Percentiles rank a stretch among this genome's conserved stretches.
phyloP scores from a whole-genome alignment of 2,797 vertebrate genomes.

The Sebastes alutus region DNA sequence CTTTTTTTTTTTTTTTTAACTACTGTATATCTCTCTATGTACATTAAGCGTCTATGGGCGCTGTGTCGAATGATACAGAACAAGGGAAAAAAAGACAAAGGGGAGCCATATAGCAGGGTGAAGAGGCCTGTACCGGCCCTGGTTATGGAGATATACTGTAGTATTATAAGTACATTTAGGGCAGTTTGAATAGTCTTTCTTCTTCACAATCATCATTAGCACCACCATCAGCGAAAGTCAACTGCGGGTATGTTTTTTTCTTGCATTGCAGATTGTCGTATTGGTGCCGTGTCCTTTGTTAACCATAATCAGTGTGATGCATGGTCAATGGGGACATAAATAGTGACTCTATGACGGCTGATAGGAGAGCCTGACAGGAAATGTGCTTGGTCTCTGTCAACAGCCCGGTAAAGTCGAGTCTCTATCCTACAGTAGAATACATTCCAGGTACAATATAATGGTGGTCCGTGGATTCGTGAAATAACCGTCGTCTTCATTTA shows the following conservation, averaged over 20 bases:
- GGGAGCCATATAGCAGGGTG: conserved; percentile 41
- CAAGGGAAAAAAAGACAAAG: conserved; percentile 35
- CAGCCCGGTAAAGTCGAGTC: conserved; percentile 53
- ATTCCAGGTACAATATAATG: conserved; percentile 65
- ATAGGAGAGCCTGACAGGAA: conserved; percentile 48
- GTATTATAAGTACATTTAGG: conserved; percentile 58
- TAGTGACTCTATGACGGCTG: conserved; percentile 38
- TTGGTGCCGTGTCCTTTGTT: conserved; percentile 30
- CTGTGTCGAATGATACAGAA: conserved; percentile 56
- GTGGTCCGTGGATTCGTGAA: conserved; percentile 39
- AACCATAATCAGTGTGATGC: conserved; percentile 27
- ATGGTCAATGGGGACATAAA: conserved; percentile 48
- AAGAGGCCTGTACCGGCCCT: conserved; percentile 43
- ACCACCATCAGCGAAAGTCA: conserved; percentile 44
- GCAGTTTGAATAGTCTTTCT: conserved; percentile 54
- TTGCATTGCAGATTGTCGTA: conserved; percentile 50
- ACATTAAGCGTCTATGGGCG: conserved; percentile 70
- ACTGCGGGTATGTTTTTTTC: conserved; percentile 12
- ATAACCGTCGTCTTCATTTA: conserved; percentile 39
- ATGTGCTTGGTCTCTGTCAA: conserved; percentile 79
- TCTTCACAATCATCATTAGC: conserved; percentile 53
- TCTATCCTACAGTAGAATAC: conserved; percentile 67
- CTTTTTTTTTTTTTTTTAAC: conserved; percentile 58
- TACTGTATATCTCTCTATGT: conserved; percentile 74
- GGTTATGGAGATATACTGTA: conserved; percentile 37